Evolutionary conservation across 2,797 vertebrate species (phyloP).

Genomic region (Clamator glandarius): DNA sequence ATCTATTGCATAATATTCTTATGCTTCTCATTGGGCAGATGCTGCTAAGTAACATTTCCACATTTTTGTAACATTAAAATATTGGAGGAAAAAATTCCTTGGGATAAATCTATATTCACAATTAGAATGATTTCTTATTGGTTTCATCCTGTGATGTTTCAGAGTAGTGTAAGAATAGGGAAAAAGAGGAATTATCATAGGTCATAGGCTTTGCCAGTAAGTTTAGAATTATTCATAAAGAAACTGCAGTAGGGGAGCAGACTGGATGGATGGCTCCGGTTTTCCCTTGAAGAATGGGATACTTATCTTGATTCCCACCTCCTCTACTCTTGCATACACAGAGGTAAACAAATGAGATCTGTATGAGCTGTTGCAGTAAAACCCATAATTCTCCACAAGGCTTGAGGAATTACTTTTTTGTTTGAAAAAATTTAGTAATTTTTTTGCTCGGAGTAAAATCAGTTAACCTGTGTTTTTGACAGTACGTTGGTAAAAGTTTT

Average conservation of each 20-base stretch:
- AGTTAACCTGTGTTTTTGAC: constrained; percentile 23
- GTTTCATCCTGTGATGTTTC: not conserved
- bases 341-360: constrained; percentile 36
- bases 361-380: not conserved
- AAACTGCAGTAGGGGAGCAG: not conserved
- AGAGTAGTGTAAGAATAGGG: not conserved
- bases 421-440: no score
- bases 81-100: not conserved
- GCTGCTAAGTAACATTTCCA: not conserved
- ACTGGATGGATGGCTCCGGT: not conserved
- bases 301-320: not conserved
- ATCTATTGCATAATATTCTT: not conserved
- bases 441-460: not conserved
- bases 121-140: not conserved
- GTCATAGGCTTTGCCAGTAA: not conserved
- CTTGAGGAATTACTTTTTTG: not conserved
- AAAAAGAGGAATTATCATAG: not conserved
- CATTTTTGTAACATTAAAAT: constrained; percentile 23
- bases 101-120: not conserved
- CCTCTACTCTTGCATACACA: constrained; percentile 13
- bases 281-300: constrained; percentile 1
- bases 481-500: not conserved
- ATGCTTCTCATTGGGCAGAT: not conserved
- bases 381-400: not conserved
- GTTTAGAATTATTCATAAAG: constrained; percentile 37